These are phyloP conservation scores for Rotaria magnacalcarata DNA, from an alignment of 2,888 invertebrate species.

Conservation along the genomic window DNA sequence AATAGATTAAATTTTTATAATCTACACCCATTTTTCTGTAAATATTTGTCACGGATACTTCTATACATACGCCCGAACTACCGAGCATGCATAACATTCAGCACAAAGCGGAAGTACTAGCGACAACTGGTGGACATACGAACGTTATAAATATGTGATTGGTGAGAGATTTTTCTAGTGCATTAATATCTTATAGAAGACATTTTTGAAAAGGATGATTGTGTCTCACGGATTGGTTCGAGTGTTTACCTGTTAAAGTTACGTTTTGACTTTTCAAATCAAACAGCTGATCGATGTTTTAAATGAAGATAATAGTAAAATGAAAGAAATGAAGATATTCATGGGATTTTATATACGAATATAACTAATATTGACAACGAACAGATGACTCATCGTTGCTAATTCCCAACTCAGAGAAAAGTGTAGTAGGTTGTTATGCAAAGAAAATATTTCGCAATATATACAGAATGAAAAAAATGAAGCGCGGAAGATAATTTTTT, in stretches of 20 bases:
- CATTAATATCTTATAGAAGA: not conserved
- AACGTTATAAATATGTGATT: not conserved
- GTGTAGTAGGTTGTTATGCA: no score
- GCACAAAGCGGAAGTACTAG: constrained; percentile 23
- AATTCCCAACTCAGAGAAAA: no score
- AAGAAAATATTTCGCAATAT: no score
- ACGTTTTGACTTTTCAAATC: not conserved
- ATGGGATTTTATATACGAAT: no score
- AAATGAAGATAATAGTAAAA: no score
- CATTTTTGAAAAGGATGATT: not conserved
- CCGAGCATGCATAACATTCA: not conserved
- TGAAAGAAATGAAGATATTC: no score
- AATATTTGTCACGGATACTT: not conserved
- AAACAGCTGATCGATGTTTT: not conserved
- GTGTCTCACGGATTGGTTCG: not conserved
- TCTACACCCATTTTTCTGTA: not conserved
- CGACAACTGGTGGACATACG: constrained; percentile 6
- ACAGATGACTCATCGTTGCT: no score
- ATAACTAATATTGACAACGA: no score
- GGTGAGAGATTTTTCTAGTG: not conserved
- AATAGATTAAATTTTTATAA: not conserved
- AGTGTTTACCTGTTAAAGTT: not conserved
- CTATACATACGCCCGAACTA: constrained; percentile 5
- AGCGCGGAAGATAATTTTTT: no score
- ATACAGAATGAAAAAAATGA: no score